Base-by-base conservation (phyloP, 2,888 invertebrate genomes). In the Autographa gamma region DNA sequence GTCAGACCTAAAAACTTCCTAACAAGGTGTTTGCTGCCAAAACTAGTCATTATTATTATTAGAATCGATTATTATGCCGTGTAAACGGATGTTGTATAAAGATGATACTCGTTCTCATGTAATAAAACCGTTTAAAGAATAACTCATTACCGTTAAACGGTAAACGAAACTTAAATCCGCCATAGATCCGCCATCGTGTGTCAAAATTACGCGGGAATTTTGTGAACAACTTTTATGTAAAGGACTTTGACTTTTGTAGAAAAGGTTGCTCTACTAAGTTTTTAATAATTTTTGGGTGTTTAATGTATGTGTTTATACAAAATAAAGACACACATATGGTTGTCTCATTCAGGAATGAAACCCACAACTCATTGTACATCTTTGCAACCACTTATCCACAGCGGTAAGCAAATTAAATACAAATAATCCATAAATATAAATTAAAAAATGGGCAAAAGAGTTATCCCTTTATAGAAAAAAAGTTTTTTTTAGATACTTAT, bases 101-200 rank as follows among this genome's bases (percentile, higher is more conserved):
- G 48, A 48, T 48, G 48, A 48, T 48, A n/a, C n/a, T n/a, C 48
- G 8, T 48, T 48, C 48, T n/a, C 48, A 48, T 48, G 48, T 48
- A 6, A 48, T 48, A 48, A 48, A 48, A 48, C 48, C n/a, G 48
- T 48, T 48, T 48, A 48, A 48, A 48, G 48, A 48, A 48, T 48
- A 48, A n/a, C 48, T 48, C 48, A 48, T 48, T n/a, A 48, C 48
- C 48, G 48, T 48, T 48, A 48, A 48, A 48, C n/a, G n/a, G n/a
- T 48, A n/a, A 48, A 16, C 43, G 43, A 43, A 48, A 16, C 14
- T 48, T 48, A n/a, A 48, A n/a, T 48, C 48, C 48, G 48, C 48
- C 48, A 48, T 48, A 48, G 48, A 48, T n/a, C n/a, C n/a, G 48
- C n/a, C 8, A 32, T 34, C 6, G 6, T 6, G 16, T 48, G 48